Conservation (phyloP, 2,888 invertebrate genomes). For the Lasioglossum zephyrum region DNA sequence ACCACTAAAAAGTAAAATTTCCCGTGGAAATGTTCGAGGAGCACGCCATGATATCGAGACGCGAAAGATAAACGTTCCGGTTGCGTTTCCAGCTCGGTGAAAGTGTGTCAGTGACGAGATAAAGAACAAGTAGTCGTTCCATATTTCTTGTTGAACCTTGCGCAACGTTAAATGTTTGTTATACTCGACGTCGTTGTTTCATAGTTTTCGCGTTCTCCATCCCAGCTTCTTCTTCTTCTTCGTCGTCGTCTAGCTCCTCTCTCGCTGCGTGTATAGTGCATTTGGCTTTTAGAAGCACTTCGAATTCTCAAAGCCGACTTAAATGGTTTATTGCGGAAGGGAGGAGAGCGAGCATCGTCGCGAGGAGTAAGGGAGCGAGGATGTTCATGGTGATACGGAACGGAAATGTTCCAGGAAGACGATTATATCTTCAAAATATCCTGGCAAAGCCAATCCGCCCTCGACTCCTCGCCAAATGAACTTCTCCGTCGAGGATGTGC, state of each 20-base stretch:
- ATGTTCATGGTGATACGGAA: constrained; percentile 16
- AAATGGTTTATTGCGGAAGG: constrained; percentile 43
- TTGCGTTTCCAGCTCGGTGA: not conserved
- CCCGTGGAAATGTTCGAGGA: not conserved
- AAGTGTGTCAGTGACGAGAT: constrained; percentile 2
- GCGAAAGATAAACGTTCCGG: not conserved
- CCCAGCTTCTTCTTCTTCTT: not conserved
- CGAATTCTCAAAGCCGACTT: constrained; percentile 25
- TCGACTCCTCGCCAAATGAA: constrained; percentile 47
- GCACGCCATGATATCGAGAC: not conserved
- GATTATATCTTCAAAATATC: constrained; percentile 42
- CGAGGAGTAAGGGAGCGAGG: constrained; percentile 18
- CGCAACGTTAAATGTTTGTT: not conserved
- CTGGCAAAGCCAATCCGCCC: constrained; percentile 50
- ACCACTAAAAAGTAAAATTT: not conserved
- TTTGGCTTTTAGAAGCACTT: constrained; percentile 1
- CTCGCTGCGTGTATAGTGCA: not conserved
- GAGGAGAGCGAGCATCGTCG: not conserved
- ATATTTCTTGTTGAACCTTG: not conserved
- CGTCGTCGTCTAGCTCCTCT: not conserved
- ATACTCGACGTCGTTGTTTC: not conserved
- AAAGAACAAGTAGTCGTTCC: not conserved
- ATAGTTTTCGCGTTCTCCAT: not conserved
- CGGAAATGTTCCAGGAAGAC: constrained; percentile 23
- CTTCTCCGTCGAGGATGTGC: constrained; percentile 14